Percentiles rank a stretch among this genome's conserved stretches.
Conservation (phyloP, 2,113 vertebrate genomes). For the Dolichallabes microphthalmus region DNA sequence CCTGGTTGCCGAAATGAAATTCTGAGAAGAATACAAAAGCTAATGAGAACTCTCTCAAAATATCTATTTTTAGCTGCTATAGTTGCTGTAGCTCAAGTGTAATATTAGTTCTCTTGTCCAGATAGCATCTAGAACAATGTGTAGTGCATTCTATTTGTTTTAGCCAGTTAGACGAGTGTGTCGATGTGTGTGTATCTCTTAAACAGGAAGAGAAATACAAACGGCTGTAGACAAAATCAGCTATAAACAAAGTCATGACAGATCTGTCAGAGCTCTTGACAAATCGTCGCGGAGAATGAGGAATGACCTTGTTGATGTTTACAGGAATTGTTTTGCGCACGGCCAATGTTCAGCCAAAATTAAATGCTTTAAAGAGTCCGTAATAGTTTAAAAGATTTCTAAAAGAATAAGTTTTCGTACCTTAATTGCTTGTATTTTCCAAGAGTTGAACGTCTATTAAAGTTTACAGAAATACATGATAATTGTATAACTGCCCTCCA, state of each 20-base stretch:
- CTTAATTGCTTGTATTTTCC: no score
- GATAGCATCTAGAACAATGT: not conserved
- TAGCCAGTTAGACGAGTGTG: not conserved
- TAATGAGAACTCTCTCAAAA: not conserved
- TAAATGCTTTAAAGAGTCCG: not conserved
- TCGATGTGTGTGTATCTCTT: not conserved
- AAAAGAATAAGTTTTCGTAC: no score
- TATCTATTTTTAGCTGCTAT: not conserved
- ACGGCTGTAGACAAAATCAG: no score
- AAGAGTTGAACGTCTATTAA: not conserved
- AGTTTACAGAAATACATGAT: not conserved
- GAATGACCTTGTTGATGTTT: not conserved
- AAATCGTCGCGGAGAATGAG: not conserved
- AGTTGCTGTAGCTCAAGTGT: not conserved
- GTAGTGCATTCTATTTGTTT: not conserved
- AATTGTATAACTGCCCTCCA: not conserved
- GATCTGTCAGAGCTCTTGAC: not conserved
- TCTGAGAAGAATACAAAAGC: not conserved
- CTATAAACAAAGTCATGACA: not conserved
- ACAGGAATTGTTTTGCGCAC: not conserved
- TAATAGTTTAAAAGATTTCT: not conserved
- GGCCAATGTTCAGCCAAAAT: not conserved
- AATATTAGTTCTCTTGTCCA: not conserved
- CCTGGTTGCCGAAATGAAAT: no score
- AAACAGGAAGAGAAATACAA: not conserved